A percentile compares a stretch with the other conserved stretches of the same genome.
phyloP scores from a whole-genome alignment of 1,140 invertebrate species.

The Hermetia illucens region DNA sequence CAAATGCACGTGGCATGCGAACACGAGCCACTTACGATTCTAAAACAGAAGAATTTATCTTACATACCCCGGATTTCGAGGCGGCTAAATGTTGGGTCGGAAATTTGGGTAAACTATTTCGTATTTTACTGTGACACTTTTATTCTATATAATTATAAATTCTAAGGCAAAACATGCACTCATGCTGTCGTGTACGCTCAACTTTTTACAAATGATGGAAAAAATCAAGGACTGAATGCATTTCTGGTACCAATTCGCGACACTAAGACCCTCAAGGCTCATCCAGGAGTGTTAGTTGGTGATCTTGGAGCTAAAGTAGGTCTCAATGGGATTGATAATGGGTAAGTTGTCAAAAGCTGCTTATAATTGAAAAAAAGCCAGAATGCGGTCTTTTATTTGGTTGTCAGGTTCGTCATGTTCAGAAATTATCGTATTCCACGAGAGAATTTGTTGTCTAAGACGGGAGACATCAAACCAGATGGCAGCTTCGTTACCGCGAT shows the following conservation, averaged over 20 bases:
- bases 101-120: conserved; percentile 5
- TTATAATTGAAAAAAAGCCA: not conserved
- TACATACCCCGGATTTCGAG: conserved; percentile 72
- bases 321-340: conserved; percentile 72
- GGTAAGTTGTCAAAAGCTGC: conserved; percentile 31
- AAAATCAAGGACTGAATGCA: conserved; percentile 62
- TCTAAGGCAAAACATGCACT: conserved; percentile 61
- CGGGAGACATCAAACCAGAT: conserved; percentile 68
- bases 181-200: conserved; percentile 78
- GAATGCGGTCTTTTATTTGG: not conserved
- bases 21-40: conserved; percentile 70
- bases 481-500: conserved; percentile 65
- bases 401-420: conserved; percentile 61
- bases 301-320: conserved; percentile 75
- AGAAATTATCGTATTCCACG: conserved; percentile 69
- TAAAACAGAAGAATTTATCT: conserved; percentile 56
- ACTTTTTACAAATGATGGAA: conserved; percentile 58
- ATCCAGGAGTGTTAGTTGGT: conserved; percentile 59
- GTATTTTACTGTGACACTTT: conserved; percentile 1
- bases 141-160: conserved; percentile 1
- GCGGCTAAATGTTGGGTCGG: conserved; percentile 72
- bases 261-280: conserved; percentile 49
- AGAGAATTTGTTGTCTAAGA: conserved; percentile 65
- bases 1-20: conserved; percentile 68
- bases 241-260: conserved; percentile 70